These are phyloP conservation scores for Serinus canaria DNA, from an alignment of 2,113 vertebrate genomes.

Conservation along the genomic window DNA sequence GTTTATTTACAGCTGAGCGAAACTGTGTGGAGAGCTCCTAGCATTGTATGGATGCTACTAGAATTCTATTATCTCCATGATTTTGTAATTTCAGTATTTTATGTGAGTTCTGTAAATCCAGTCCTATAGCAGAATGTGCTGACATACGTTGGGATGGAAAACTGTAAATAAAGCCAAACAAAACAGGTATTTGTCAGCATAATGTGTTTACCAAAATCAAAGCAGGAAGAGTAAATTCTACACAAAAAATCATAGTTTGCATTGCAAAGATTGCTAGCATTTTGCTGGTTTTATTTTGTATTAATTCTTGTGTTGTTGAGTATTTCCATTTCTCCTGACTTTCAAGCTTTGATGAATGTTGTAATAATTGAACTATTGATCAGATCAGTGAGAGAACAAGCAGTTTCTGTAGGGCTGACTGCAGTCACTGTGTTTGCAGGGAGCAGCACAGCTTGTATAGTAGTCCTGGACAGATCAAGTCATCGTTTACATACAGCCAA, in stretches of 20 bases:
- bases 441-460: constrained; percentile 93
- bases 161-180: constrained; percentile 56
- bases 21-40: constrained; percentile 9
- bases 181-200: constrained; percentile 39
- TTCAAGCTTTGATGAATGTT: neutral
- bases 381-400: neutral
- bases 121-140: constrained; percentile 53
- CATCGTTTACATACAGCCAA: constrained; percentile 94
- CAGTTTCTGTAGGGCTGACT: neutral
- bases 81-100: constrained; percentile 46
- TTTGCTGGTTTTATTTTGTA: neutral
- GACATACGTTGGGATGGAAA: constrained; percentile 6
- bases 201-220: neutral
- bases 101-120: constrained; percentile 18
- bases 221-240: neutral
- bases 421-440: constrained; percentile 65
- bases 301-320: neutral
- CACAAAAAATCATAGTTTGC: neutral
- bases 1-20: constrained; percentile 20
- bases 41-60: neutral
- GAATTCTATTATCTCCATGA: constrained; percentile 29
- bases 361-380: neutral
- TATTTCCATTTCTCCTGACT: neutral
- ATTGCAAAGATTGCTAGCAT: neutral
- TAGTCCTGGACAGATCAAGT: constrained; percentile 90